These are phyloP conservation scores for Hedya salicella DNA, from an alignment of 2,888 invertebrate species.

Conservation along the genomic window DNA sequence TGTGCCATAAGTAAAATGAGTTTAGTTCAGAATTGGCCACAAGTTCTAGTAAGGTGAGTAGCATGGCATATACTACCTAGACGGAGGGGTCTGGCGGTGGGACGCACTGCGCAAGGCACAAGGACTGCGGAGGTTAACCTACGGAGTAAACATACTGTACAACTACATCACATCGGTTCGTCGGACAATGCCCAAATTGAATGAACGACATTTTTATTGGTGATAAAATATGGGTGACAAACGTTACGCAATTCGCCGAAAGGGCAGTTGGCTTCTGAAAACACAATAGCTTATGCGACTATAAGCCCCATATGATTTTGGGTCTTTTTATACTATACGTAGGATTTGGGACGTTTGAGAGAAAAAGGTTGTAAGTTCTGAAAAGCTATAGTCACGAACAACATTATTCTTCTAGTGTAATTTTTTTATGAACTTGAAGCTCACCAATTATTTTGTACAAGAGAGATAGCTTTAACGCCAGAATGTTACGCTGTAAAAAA, in stretches of 20 bases:
- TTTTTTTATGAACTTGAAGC: no score
- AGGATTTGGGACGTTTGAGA: neutral
- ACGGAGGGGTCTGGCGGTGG: no score
- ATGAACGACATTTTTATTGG: conserved; percentile 71
- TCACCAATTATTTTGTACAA: no score
- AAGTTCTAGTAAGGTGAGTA: no score
- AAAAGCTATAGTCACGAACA: no score
- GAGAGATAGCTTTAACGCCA: no score
- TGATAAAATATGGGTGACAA: conserved; percentile 65
- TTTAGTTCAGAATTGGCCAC: no score
- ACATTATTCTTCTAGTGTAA: no score
- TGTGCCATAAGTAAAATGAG: no score
- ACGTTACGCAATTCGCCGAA: conserved; percentile 46
- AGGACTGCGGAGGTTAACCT: no score
- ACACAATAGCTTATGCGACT: neutral
- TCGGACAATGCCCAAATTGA: conserved; percentile 64
- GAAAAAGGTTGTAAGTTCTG: neutral
- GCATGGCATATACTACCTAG: no score
- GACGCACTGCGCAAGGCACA: no score
- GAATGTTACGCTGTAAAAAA: neutral
- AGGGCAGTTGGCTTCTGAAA: conserved; percentile 16
- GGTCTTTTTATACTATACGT: neutral
- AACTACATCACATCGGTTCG: conserved; percentile 48
- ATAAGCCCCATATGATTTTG: neutral
- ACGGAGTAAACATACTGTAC: neutral